Evolutionary conservation across 2,797 vertebrate species (phyloP), one percentile per base, ranked within the genome.

Genomic region (Nyctibius grandis): DNA sequence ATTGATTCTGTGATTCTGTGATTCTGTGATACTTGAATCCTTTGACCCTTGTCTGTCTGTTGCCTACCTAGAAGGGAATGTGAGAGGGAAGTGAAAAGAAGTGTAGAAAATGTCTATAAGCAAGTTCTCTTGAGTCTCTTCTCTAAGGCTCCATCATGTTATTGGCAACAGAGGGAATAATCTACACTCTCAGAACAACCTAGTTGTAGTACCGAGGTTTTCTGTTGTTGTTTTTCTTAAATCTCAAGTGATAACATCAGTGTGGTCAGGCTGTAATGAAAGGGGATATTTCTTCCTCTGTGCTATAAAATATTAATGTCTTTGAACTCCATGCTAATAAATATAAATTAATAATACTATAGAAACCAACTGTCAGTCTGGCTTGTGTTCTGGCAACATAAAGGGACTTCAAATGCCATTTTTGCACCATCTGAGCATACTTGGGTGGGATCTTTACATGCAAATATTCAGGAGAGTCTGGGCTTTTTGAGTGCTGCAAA

Each of bases 241-340:
- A 73, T 78, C 56, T 84, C 36, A 47, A 84, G 18, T 23, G 61
- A 61, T 65, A 80, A 7, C 34, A 80, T 56, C 36, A 36, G 13
- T 22, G 59, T 81, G 92, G 40, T 74, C 83, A 81, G 65, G 22
- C 61, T 69, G 14, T 90, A 88, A 84, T 63, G 59, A 76, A n/a
- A 92, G 31, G 12, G 8, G 22, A 44, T 88, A 76, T 94, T 94
- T 93, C 68, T 91, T 84, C 45, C 36, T 84, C 31, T 69, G 15
- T 74, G 42, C 9, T 60, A 29, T 89, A 64, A 70, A 91, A 91
- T 78, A 80, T 88, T 93, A 61, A 91, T 82, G 13, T 51, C 59
- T 59, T 78, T 81, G 19, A 91, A 83, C 38, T 91, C 51, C 51
- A 28, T 59, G n/a, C 38, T 94, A 94, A 95, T 92, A 96, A 85